phyloP scores from a whole-genome alignment of 2,113 vertebrate genomes.

The Paracanthobrama guichenoti region DNA sequence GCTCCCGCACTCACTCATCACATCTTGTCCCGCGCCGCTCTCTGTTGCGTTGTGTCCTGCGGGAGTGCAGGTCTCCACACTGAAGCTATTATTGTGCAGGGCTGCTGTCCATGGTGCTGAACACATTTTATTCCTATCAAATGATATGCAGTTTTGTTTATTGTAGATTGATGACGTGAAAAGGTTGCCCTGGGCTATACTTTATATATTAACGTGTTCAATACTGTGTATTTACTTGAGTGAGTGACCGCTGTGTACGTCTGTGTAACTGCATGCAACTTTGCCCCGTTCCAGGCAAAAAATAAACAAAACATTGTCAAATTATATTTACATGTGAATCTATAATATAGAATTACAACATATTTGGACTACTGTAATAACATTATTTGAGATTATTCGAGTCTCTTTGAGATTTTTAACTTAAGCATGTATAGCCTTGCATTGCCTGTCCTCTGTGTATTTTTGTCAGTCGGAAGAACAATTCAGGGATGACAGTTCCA shows the following conservation, averaged over 20 bases:
- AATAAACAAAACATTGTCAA: not conserved
- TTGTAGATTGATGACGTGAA: not conserved
- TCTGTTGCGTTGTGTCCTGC: no score
- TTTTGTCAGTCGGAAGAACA: constrained; percentile 66
- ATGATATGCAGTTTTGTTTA: not conserved
- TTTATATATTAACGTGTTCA: no score
- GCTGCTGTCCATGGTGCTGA: constrained; percentile 56
- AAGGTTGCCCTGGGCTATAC: not conserved
- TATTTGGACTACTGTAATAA: not conserved
- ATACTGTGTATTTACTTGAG: not conserved
- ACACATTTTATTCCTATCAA: not conserved
- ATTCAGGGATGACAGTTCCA: constrained; percentile 67
- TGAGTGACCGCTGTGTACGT: no score
- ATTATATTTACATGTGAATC: not conserved
- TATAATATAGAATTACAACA: not conserved
- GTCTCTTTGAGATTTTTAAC: constrained; percentile 40
- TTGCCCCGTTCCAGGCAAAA: not conserved
- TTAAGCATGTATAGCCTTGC: constrained; percentile 46
- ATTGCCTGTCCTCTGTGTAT: constrained; percentile 60
- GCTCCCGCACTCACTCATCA: no score
- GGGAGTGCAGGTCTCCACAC: no score
- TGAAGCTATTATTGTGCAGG: not conserved
- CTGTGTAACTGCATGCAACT: not conserved
- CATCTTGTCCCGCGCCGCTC: no score
- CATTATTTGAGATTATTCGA: constrained; percentile 52